Conservation (phyloP, 2,113 vertebrate genomes). For the Amphiprion percula region DNA sequence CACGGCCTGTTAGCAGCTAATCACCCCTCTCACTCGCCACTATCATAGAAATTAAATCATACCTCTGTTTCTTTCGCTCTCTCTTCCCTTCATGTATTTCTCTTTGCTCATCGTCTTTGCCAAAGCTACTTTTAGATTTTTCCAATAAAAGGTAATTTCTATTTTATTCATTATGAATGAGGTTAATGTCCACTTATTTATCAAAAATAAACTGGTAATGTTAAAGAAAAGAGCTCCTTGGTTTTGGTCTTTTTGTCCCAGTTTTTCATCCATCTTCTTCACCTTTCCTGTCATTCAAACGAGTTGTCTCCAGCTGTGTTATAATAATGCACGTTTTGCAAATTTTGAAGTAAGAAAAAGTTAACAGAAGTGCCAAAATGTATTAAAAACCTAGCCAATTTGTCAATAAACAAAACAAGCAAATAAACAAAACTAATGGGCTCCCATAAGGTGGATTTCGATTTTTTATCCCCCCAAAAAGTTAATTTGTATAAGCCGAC, state of each 20-base stretch:
- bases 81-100: slow-evolving; percentile 13
- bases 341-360: too few relatives aligned
- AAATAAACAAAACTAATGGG: too few relatives aligned
- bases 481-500: too few relatives aligned
- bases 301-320: too few relatives aligned
- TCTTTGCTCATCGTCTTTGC: slow-evolving; percentile 12
- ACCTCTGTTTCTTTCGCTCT: slow-evolving; percentile 50
- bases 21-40: slow-evolving; percentile 68
- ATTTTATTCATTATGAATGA: slow-evolving; percentile 35
- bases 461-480: too few relatives aligned
- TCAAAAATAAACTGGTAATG: background rate
- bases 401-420: too few relatives aligned
- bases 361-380: too few relatives aligned
- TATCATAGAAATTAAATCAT: slow-evolving; percentile 72
- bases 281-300: background rate
- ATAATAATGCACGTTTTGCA: too few relatives aligned
- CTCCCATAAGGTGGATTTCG: too few relatives aligned
- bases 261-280: background rate
- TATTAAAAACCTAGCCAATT: too few relatives aligned
- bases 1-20: slow-evolving; percentile 71
- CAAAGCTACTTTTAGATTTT: slow-evolving; percentile 34
- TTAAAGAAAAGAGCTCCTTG: background rate
- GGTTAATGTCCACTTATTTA: slow-evolving; percentile 23
- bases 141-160: slow-evolving; percentile 19
- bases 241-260: background rate